Evolutionary conservation across 2,113 vertebrate genomes (phyloP).

Genomic region (Athene cunicularia): DNA sequence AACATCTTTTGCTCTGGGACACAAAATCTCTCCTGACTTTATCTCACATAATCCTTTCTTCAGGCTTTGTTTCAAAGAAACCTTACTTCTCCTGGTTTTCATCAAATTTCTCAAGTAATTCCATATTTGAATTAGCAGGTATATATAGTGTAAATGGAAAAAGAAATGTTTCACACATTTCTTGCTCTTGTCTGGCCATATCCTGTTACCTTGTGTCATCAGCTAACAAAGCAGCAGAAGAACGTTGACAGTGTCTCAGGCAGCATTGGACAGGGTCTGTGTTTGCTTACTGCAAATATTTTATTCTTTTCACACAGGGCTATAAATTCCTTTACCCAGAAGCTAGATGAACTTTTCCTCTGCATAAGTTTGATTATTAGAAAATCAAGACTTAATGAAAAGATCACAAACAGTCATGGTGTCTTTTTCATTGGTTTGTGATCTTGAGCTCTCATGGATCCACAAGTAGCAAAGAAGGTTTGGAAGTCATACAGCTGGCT

Average conservation of each 20-base stretch:
- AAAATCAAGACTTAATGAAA: background rate
- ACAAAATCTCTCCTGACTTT: background rate
- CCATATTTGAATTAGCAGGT: background rate
- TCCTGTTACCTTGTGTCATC: background rate
- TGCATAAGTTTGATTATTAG: background rate
- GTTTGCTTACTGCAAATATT: background rate
- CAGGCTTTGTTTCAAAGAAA: background rate
- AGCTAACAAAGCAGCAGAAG: background rate
- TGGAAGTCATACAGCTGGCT: rapidly evolving
- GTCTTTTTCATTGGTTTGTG: background rate
- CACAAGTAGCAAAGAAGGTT: background rate
- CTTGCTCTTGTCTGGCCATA: background rate
- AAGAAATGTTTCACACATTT: background rate
- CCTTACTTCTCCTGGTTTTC: background rate
- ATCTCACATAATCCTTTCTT: background rate
- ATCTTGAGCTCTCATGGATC: background rate
- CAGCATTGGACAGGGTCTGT: rapidly evolving
- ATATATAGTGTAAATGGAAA: background rate
- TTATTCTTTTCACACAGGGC: background rate
- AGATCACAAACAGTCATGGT: background rate
- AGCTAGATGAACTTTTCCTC: background rate
- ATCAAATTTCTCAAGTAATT: background rate
- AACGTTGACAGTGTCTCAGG: background rate
- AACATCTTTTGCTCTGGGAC: background rate
- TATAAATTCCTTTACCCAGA: background rate